phyloP scores from a whole-genome alignment of 1,140 invertebrate genomes.

The Nautilus pompilius region DNA sequence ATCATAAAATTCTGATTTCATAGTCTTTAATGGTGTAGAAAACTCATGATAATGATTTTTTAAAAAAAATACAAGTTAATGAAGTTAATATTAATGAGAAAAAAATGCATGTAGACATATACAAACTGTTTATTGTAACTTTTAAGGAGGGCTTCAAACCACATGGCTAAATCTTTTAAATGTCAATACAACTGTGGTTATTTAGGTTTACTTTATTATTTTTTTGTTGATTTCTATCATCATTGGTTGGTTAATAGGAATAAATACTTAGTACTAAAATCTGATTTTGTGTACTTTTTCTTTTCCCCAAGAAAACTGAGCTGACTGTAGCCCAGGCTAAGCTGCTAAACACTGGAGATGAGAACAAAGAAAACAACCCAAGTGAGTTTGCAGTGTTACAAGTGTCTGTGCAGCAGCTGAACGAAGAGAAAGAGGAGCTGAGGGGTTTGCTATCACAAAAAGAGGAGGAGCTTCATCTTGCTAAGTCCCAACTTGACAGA shows the following conservation, averaged over 20 bases:
- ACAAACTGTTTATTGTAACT: neutral
- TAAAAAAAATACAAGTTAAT: neutral
- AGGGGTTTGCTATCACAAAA: constrained; percentile 14
- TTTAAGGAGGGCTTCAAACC: no score
- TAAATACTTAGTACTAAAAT: neutral
- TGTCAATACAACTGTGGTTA: neutral
- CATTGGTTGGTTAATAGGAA: neutral
- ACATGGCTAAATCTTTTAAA: neutral
- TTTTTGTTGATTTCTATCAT: neutral
- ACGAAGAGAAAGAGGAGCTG: constrained; percentile 32
- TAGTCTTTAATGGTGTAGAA: no score
- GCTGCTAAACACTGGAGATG: constrained; percentile 25
- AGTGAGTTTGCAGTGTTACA: constrained; percentile 37
- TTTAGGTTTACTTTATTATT: neutral
- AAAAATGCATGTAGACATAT: neutral
- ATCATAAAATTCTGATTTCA: neutral
- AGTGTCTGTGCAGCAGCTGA: constrained; percentile 34
- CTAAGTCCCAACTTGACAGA: constrained; percentile 18
- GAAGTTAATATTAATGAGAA: neutral
- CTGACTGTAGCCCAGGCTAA: constrained; percentile 30
- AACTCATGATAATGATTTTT: no score
- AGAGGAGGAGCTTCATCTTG: constrained; percentile 23
- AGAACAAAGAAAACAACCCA: constrained; percentile 40
- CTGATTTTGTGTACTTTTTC: neutral
- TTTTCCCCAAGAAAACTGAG: constrained; percentile 36